A percentile compares a stretch with the other conserved stretches of the same genome.
Conservation (phyloP, 2,113 vertebrate species). For the Thomomys bottae region DNA sequence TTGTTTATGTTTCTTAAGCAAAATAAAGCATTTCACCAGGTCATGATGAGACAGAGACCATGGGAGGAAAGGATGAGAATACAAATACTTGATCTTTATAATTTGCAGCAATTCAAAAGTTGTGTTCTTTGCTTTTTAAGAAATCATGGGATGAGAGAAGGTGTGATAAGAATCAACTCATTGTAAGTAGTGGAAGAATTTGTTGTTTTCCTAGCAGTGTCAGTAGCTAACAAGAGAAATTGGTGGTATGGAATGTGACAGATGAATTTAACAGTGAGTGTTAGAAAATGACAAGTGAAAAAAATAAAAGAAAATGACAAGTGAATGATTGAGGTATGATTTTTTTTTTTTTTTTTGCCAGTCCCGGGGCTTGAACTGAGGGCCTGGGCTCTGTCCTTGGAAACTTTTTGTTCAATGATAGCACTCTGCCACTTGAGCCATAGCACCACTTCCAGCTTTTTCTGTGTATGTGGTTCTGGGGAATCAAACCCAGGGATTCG, state of each 20-base stretch:
- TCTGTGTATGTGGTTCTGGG: no score
- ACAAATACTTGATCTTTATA: background rate
- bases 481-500: no score
- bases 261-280: background rate
- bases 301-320: slow-evolving; percentile 42
- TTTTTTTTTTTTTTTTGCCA: slow-evolving; percentile 31
- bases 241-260: background rate
- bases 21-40: slow-evolving; percentile 24
- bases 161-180: background rate
- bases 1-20: no score
- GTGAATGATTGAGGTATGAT: background rate
- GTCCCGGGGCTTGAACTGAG: no score
- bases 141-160: slow-evolving; percentile 6
- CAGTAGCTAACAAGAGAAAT: slow-evolving; percentile 7
- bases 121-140: slow-evolving; percentile 40
- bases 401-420: no score
- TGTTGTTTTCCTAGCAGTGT: background rate
- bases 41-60: background rate
- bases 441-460: no score
- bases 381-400: no score
- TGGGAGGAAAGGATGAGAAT: background rate
- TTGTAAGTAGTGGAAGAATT: slow-evolving; percentile 6
- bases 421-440: no score
- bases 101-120: slow-evolving; percentile 22
- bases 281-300: slow-evolving; percentile 20